Conservation (phyloP, 2,113 vertebrate species). For the Boulengeromyrus knoepffleri region DNA sequence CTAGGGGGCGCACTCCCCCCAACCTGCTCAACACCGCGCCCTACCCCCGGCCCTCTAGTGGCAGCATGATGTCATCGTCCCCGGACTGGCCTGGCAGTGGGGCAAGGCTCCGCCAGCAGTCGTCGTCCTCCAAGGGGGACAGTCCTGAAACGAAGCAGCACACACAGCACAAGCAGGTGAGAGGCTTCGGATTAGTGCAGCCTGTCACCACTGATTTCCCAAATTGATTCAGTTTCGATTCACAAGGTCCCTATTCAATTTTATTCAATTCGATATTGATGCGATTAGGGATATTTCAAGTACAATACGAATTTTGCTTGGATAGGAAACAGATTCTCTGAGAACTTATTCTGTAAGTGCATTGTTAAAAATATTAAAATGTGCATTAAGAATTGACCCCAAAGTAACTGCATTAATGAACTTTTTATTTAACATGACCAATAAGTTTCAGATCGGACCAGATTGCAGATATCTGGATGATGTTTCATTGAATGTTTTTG, state of each 20-base stretch:
- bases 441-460: background rate
- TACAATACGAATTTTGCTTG: background rate
- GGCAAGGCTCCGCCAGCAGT: slow-evolving; percentile 82
- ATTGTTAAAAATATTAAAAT: background rate
- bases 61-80: slow-evolving; percentile 77
- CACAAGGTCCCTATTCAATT: background rate
- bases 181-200: background rate
- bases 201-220: background rate
- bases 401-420: background rate
- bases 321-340: background rate
- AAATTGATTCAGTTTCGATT: background rate
- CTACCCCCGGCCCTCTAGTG: slow-evolving; percentile 80
- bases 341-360: background rate
- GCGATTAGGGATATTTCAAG: background rate
- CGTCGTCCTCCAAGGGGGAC: slow-evolving; percentile 89
- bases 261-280: background rate
- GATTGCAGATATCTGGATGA: background rate
- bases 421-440: background rate
- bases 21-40: slow-evolving; percentile 74
- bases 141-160: slow-evolving; percentile 92
- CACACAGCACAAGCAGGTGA: slow-evolving; percentile 84
- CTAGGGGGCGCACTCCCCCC: slow-evolving; percentile 80
- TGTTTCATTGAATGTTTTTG: background rate
- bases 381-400: background rate
- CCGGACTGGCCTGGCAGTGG: slow-evolving; percentile 85